phyloP scores from a whole-genome alignment of 2,113 vertebrate genomes.

The Lepus europaeus region DNA sequence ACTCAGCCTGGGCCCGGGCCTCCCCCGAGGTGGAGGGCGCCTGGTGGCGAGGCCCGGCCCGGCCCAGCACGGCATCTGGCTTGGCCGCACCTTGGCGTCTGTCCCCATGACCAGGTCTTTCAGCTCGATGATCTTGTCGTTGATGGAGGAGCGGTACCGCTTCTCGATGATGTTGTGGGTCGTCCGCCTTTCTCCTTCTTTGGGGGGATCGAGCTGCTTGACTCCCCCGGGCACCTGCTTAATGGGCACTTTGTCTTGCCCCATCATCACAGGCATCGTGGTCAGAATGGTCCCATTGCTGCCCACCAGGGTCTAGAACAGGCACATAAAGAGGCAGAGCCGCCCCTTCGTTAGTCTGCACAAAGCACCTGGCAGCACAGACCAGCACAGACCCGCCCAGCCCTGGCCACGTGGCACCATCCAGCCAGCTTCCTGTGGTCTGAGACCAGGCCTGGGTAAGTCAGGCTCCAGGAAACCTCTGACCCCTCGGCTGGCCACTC shows the following conservation, averaged over 20 bases:
- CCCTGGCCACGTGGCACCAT: background rate
- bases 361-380: background rate
- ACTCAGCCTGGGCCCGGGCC: background rate
- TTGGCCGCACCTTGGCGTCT: conserved; percentile 94
- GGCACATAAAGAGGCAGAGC: background rate
- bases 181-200: conserved; percentile 97
- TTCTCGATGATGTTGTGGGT: conserved; percentile 99
- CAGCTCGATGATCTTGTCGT: conserved; percentile 98
- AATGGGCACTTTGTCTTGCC: conserved; percentile 97
- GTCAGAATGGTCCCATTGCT: conserved; percentile 96
- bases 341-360: background rate
- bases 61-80: background rate
- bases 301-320: conserved; percentile 94
- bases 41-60: too few species aligned
- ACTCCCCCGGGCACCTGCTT: conserved; percentile 92
- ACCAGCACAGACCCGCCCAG: background rate
- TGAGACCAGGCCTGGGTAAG: background rate
- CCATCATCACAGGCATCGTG: conserved; percentile 97
- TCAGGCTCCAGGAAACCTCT: background rate
- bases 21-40: background rate
- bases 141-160: conserved; percentile 97
- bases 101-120: conserved; percentile 98
- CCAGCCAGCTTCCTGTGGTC: background rate
- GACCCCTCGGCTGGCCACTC: background rate
- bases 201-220: conserved; percentile 91